phyloP scores from a whole-genome alignment of 1,140 invertebrate genomes.

The Hylaeus volcanicus region DNA sequence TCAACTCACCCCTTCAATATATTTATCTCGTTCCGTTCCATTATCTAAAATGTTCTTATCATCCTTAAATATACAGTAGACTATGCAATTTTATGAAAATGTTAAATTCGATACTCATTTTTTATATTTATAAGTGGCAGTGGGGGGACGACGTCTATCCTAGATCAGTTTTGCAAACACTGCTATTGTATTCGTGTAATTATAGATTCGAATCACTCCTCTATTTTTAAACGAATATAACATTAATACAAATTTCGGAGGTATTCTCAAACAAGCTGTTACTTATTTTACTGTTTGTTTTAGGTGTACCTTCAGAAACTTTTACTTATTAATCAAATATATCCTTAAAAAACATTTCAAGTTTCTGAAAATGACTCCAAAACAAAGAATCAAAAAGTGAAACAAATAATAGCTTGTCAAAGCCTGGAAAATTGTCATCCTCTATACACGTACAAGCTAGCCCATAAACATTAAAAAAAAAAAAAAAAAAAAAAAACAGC shows the following conservation, averaged over 20 bases:
- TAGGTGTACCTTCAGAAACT: too few relatives aligned
- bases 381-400: background rate
- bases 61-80: background rate
- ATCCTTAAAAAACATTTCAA: too few relatives aligned
- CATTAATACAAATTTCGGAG: too few relatives aligned
- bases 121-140: background rate
- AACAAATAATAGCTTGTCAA: background rate
- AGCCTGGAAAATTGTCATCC: too few relatives aligned
- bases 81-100: too few relatives aligned
- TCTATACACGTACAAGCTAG: too few relatives aligned
- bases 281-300: too few relatives aligned
- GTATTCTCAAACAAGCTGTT: too few relatives aligned
- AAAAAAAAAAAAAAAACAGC: background rate
- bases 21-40: conserved; percentile 33
- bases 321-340: too few relatives aligned
- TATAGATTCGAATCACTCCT: too few relatives aligned
- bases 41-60: conserved; percentile 25
- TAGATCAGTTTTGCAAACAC: background rate
- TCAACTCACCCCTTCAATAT: conserved; percentile 63
- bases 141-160: background rate
- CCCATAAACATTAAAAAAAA: background rate
- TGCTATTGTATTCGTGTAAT: background rate
- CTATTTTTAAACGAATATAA: too few relatives aligned
- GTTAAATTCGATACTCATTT: background rate
- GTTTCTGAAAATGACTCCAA: too few relatives aligned